Base-by-base conservation (phyloP, 2,888 invertebrate genomes). In the Pammene fasciana region DNA sequence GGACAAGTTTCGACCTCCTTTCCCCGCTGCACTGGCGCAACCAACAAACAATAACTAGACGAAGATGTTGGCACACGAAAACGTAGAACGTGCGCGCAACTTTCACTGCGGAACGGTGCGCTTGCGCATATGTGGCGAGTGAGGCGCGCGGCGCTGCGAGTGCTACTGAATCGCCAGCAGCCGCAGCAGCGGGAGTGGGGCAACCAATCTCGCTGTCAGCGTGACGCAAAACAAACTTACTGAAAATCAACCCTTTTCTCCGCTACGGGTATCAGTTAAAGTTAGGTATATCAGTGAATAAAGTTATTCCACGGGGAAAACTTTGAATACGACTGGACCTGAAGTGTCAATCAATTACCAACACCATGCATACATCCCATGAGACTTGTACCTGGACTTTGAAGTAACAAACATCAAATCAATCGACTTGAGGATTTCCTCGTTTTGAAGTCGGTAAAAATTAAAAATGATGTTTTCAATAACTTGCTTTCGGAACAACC, bases 11-110 rank as follows among this genome's bases (percentile, higher is more conserved):
- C 90, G 90, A 91, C 92, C 91, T 92, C 92, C 92, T 92, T 92
- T 92, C 90, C 83, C 89, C 78, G 86, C 77, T 86, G 89, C 89
- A 90, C 90, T 90, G 89, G 90, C 91, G 90, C 89, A 90, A 91
- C 83, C 85, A 85, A 84, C 87, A 90, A 90, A 90, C 87, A 89
- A 88, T 86, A 90, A 89, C 89, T 90, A 90, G 88, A 90, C 87
- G 90, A 89, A 89, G 88, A 89, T 82, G 86, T 83, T 81, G 86
- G 80, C 82, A 82, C 85, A 88, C 89, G 86, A 87, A 87, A 86
- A 86, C 79, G 83, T 85, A 84, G 86, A 87, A 84, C 82, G 87
- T 86, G 87, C 86, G 85, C 88, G 89, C 87, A 85, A 89, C 90
- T 92, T 92, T 91, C 91, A 91, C 91, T 90, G 83, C 79, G 81